Evolutionary conservation across 2,888 invertebrate genomes (phyloP), one percentile per base, ranked within the genome.

Genomic region (Adineta ricciae): DNA sequence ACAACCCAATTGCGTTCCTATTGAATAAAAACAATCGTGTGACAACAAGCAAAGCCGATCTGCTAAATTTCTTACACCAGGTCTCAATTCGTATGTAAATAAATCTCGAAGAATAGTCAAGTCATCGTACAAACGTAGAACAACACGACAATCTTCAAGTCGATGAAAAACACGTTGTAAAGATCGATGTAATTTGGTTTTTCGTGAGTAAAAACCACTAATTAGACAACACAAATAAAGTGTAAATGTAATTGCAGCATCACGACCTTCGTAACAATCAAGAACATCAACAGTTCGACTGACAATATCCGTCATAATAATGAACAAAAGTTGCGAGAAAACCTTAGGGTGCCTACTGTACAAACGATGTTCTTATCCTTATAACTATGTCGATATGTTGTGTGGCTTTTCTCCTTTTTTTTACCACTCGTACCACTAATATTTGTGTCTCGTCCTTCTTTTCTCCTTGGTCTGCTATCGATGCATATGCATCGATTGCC

Each of bases 241-340:
- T n/a, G 78, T 78, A 82, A 85, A 52, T 54, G 85, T 84, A 27
- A 85, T 85, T 5, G 83, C 85, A 36, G 85, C 83, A 82, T 85
- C 85, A 24, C 85, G 85, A 24, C 85, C 85, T 54, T 85, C 83
- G 38, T 85, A 85, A 54, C 83, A 83, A 54, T 85, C 85, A n/a
- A 85, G 56, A 54, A 83, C 83, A 56, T 85, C 85, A 78, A 64
- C 64, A 7, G 64, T 64, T 64, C 32, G 27, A 16, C 64, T 19
- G 14, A 64, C 32, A 19, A 32, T 32, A 64, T 64, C 32, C 32
- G 32, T 36, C 64, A 64, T 64, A 11, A 64, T 64, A 36, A 64
- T 36, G 32, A 36, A 32, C 32, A 32, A 14, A 64, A 64, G 64
- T 64, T 64, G 11, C 11, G 32, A 32, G 32, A 36, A 4, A 14